Evolutionary conservation across 2,797 vertebrate genomes (phyloP).

Genomic region (Garrulus glandarius): DNA sequence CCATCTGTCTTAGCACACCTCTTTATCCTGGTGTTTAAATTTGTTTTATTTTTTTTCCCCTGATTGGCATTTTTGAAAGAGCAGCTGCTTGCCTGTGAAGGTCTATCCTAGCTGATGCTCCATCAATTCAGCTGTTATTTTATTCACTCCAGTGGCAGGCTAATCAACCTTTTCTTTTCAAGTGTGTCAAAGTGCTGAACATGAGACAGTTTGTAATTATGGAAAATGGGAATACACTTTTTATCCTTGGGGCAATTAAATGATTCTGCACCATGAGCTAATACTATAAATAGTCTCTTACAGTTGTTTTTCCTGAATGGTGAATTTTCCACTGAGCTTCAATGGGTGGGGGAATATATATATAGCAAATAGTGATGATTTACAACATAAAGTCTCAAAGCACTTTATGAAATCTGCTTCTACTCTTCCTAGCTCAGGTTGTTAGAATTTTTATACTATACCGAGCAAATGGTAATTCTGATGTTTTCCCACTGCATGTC

Average conservation of each 20-base stretch:
- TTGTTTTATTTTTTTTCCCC: neutral
- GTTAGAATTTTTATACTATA: neutral
- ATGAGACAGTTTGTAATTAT: constrained; percentile 15
- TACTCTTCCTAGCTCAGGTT: neutral
- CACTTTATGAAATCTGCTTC: neutral
- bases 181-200: constrained; percentile 7
- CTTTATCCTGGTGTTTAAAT: neutral
- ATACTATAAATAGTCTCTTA: constrained; percentile 18
- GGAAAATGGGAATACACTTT: constrained; percentile 19
- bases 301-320: neutral
- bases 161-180: constrained; percentile 44
- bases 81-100: constrained; percentile 18
- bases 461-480: neutral
- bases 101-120: neutral
- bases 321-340: constrained; percentile 11
- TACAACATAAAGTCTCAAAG: neutral
- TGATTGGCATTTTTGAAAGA: neutral
- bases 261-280: neutral
- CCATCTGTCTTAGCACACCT: constrained; percentile 17
- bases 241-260: constrained; percentile 19
- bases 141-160: neutral
- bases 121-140: neutral
- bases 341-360: neutral
- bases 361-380: neutral
- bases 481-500: neutral